Evolutionary conservation across 2,888 invertebrate genomes (phyloP), one percentile per base, ranked within the genome.

Genomic region (Polyploca ridens): DNA sequence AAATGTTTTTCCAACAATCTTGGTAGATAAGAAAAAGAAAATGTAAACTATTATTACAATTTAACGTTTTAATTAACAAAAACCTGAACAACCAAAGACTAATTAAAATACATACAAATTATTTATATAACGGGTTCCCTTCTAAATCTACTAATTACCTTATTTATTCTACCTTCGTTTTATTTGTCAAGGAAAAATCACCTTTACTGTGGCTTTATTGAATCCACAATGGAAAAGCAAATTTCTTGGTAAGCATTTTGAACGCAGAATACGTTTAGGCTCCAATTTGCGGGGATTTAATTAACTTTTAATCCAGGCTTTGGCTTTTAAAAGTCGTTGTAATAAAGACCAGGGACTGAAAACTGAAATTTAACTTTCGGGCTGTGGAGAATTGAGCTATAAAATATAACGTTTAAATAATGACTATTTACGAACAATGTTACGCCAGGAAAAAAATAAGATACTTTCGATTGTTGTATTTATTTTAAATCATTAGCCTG

Each of bases 241-340:
- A 54, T 54, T 16, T 7, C n/a, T 54, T 10, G 49, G 49, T 16
- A 49, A 10, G n/a, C 54, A 54, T 54, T 19, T 19, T 19, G 19
- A 19, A 54, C 0, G 54, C 19, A 54, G 16, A 54, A 19, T 54
- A 54, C 54, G 4, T 54, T 54, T 54, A 54, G 19, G 54, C 54
- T 54, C 54, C 19, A 54, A 54, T 54, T 54, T 54, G 54, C 54
- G 19, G 3, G 54, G 19, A 54, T 54, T 68, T 77, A 77, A 77
- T 77, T 77, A 76, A 73, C 67, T 75, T 76, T 70, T 64, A 77
- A 77, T 67, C 68, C 66, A 57, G 62, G 64, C 64, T 71, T 58
- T 63, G 58, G 44, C 58, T 44, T 63, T 46, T 58, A 33, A 58
- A 63, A 63, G 46, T 63, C 63, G 46, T 58, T 63, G 27, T 58